Conservation (phyloP, 2,797 vertebrate genomes). For the Lateolabrax maculatus region DNA sequence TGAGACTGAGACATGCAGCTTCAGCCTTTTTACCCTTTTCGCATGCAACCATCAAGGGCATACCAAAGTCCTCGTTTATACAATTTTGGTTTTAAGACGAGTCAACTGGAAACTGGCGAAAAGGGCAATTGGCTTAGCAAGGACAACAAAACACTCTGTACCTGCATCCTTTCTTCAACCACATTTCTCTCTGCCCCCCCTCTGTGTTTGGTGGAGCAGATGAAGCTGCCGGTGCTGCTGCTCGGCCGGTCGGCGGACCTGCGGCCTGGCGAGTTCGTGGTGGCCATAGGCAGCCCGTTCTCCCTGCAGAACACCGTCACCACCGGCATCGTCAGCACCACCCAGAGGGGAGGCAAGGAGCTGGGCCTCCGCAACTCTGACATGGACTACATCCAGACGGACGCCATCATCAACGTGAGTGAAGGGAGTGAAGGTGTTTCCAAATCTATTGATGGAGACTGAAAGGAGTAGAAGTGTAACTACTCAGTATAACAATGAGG, state of each 20-base stretch:
- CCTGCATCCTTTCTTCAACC: background rate
- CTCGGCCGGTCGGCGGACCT: slow-evolving; percentile 94
- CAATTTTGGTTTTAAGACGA: too few relatives aligned
- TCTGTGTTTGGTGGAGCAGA: slow-evolving; percentile 76
- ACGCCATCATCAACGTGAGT: slow-evolving; percentile 97
- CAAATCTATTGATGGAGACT: background rate
- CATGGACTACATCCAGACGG: slow-evolving; percentile 99
- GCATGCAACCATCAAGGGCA: too few relatives aligned
- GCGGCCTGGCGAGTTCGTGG: slow-evolving; percentile 94
- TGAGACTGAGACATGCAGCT: too few relatives aligned
- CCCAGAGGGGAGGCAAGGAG: slow-evolving; percentile 95
- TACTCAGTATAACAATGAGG: background rate
- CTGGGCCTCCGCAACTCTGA: slow-evolving; percentile 95
- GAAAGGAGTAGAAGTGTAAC: background rate
- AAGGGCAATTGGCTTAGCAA: too few relatives aligned
- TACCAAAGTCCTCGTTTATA: too few relatives aligned
- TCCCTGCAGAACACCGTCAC: slow-evolving; percentile 98
- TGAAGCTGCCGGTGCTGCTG: slow-evolving; percentile 92
- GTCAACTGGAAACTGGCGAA: too few relatives aligned
- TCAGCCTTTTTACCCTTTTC: too few relatives aligned
- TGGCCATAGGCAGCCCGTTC: slow-evolving; percentile 96
- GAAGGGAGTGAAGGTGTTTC: background rate
- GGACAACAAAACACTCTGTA: background rate
- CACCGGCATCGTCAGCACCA: slow-evolving; percentile 97
- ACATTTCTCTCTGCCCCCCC: background rate